Evolutionary conservation across 1,140 invertebrate genomes (phyloP), one percentile per base, ranked within the genome.

Genomic region (Aphidius gifuensis): DNA sequence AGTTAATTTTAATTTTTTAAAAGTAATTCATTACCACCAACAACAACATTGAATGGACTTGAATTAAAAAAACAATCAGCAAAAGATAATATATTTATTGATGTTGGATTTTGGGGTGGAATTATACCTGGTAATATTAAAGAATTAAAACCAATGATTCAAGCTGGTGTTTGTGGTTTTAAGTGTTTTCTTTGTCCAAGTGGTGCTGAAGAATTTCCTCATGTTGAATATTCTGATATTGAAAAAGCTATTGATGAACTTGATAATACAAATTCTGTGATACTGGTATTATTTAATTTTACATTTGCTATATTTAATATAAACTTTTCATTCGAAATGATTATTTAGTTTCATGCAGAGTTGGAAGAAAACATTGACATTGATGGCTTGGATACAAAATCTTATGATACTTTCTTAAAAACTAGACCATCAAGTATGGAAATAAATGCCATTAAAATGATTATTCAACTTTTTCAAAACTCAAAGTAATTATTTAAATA

Each of bases 81-180:
- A 0, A 71, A 79, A 45, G 83, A 80, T 5, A 85, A 89, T 69
- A 81, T 86, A 65, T 86, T 82, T 64, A 84, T 90, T 1, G 88
- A 91, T 73, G 85, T 90, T 40, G 89, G 83, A 8, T 91, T 91
- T 74, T 91, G 89, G 89, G 89, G 89, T 38, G 89, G 88, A 7
- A 80, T 90, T 1, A 81, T 89, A 56, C 85, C 86, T 6, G 84
- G 83, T 59, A 89, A 88, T 74, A 76, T 83, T 68, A 76, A 83
- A 69, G 85, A 88, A 23, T 70, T 91, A 42, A 71, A 74, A 50
- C 75, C 83, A 40, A 75, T 91, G 64, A 75, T 90, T 8, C 75
- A 83, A 2, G 85, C 83, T 48, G 89, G 89, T 16, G 87, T 90
- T 0, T 83, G 88, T 6, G 90, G 89, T 5, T 88, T 91, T 60